Conservation (phyloP, 2,888 invertebrate species). For the Chrysodeixis includens region DNA sequence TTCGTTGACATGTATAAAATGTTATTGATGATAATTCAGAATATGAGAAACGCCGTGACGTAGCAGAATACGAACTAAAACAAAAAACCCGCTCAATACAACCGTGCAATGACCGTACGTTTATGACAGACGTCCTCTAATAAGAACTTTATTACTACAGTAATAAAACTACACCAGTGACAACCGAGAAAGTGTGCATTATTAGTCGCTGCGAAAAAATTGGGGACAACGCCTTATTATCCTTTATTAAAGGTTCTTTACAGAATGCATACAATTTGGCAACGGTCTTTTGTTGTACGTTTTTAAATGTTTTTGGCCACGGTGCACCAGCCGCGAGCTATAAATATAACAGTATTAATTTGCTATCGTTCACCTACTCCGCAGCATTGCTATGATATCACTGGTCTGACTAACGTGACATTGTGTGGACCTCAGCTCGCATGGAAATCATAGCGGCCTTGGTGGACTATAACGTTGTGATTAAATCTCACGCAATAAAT, state of each 20-base stretch:
- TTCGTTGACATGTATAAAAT: constrained; percentile 27
- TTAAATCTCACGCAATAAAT: constrained; percentile 59
- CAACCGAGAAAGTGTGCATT: constrained; percentile 38
- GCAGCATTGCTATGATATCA: constrained; percentile 61
- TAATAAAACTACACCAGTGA: constrained; percentile 41
- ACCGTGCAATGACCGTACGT: constrained; percentile 31
- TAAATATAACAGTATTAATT: constrained; percentile 40
- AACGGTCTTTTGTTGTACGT: constrained; percentile 43
- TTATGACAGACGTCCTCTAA: constrained; percentile 41
- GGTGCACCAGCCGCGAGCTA: constrained; percentile 36
- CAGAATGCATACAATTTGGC: constrained; percentile 51
- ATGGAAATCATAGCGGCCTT: constrained; percentile 69
- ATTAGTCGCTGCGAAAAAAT: constrained; percentile 34
- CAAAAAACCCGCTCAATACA: constrained; percentile 18
- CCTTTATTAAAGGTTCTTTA: constrained; percentile 21
- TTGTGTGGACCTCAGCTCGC: constrained; percentile 58
- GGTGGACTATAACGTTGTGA: constrained; percentile 51
- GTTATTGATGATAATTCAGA: constrained; percentile 23
- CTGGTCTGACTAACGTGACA: constrained; percentile 61
- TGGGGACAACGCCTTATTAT: constrained; percentile 36
- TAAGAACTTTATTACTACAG: constrained; percentile 44
- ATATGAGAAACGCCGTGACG: constrained; percentile 17
- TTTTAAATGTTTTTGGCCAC: constrained; percentile 43
- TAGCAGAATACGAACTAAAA: constrained; percentile 27
- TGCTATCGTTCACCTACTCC: constrained; percentile 32